Conservation (phyloP, 1,140 invertebrate species). For the Drosophila fuyamai region DNA sequence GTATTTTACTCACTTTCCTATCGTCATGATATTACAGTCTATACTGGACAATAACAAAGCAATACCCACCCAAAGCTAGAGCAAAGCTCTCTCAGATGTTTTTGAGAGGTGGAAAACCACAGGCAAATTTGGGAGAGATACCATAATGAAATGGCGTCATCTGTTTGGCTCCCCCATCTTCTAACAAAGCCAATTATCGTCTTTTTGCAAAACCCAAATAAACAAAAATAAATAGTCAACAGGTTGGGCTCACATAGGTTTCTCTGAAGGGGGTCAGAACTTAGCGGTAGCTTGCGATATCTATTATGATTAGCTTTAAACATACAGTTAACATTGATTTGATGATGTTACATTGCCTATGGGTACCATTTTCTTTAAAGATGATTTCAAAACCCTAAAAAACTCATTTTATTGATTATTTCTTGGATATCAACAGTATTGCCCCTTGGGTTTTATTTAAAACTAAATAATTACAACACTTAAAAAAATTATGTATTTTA, state of each 20-base stretch:
- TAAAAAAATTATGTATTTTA: not conserved
- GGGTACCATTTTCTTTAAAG: not conserved
- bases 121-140: slow-evolving; percentile 19
- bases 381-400: too few relatives aligned
- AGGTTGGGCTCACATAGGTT: slow-evolving; percentile 20
- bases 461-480: not conserved
- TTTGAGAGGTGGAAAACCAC: slow-evolving; percentile 9
- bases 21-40: slow-evolving; percentile 26
- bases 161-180: slow-evolving; percentile 1
- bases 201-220: slow-evolving; percentile 30
- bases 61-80: slow-evolving; percentile 25
- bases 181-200: slow-evolving; percentile 36
- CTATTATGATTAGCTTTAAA: slow-evolving; percentile 12
- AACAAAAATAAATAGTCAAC: slow-evolving; percentile 36
- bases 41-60: slow-evolving; percentile 27
- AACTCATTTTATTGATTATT: too few relatives aligned
- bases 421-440: too few relatives aligned
- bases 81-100: slow-evolving; percentile 37
- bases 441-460: not conserved
- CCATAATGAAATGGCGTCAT: slow-evolving; percentile 36
- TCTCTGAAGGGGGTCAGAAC: slow-evolving; percentile 10
- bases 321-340: slow-evolving; percentile 12
- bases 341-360: not conserved
- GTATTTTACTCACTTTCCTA: slow-evolving; percentile 13
- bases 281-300: slow-evolving; percentile 15